Base-by-base conservation (phyloP, 2,888 invertebrate species). In the Athalia cordata region DNA sequence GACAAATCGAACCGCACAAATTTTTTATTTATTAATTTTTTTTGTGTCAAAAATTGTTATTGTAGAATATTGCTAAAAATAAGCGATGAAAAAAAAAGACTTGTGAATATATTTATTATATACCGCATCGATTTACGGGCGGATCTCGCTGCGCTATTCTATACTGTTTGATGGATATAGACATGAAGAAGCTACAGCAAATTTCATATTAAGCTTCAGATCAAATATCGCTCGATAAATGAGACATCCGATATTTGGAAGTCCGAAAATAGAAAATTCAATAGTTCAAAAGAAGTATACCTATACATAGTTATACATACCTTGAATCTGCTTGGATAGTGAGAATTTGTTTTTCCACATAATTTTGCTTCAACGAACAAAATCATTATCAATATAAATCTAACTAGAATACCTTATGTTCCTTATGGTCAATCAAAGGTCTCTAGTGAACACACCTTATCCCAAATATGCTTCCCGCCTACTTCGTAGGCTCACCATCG, bases 401-500 rank as follows among this genome's bases (percentile, higher is more conserved):
- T 45, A 47, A 8, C 59, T 59, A 29, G 29, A 29, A 29, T 29
- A 29, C 29, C 29, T 29, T 29, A 29, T 29, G 29, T 29, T 29
- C 29, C 29, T 29, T 29, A 29, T 72, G 13, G 45, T 72, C 72
- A 52, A 13, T 59, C 57, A 72, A 72, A 47, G 75, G 75, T 64
- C 75, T 75, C 62, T 15, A 50, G 62, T 75, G 59, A 57, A 72
- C 59, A 62, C 59, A 59, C 72, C 59, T 72, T 72, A 72, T 72
- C 59, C 72, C 75, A 13, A 52, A 75, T 75, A 75, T 75, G 75
- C 75, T 75, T 75, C 75, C 75, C 55, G 75, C 64, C 75, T 75
- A 62, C 49, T 50, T 50, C 62, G 62, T 15, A 50, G 75, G 75
- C 75, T 75, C 52, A 75, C 75, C 75, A 64, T 50, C 61, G 62